A percentile compares a stretch with the other conserved stretches of the same genome.
phyloP scores from a whole-genome alignment of 1,140 invertebrate genomes.

The Apis cerana region DNA sequence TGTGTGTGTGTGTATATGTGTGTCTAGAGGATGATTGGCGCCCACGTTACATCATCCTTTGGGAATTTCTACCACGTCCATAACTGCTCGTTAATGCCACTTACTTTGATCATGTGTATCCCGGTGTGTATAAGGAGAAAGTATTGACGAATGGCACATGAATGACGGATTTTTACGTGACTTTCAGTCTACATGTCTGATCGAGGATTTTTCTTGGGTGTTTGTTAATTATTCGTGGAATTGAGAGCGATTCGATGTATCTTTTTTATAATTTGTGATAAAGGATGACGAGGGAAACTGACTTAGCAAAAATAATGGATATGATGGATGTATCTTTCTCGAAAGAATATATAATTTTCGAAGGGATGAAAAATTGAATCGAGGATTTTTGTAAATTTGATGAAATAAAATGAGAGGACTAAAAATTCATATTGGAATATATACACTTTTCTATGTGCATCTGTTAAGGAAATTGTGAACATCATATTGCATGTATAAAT shows the following conservation, averaged over 20 bases:
- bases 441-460: too few species aligned
- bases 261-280: too few species aligned
- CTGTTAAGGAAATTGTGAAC: background rate
- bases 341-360: too few species aligned
- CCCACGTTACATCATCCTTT: conserved; percentile 32
- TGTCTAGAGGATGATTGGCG: conserved; percentile 36
- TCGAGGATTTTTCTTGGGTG: background rate
- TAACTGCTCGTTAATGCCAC: conserved; percentile 41
- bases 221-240: background rate
- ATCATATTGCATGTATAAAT: background rate
- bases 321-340: too few species aligned
- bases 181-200: background rate
- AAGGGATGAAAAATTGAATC: too few species aligned
- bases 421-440: too few species aligned
- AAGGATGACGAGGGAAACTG: too few species aligned
- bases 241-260: too few species aligned
- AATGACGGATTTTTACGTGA: conserved; percentile 5
- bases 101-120: conserved; percentile 25
- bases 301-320: too few species aligned
- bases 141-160: conserved; percentile 17
- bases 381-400: too few species aligned
- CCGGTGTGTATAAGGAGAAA: background rate
- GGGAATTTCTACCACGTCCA: conserved; percentile 30
- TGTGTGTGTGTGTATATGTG: background rate
- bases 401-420: too few species aligned